A percentile compares a stretch with the other conserved stretches of the same genome.
phyloP scores from a whole-genome alignment of 2,888 invertebrate genomes.

The Microplitis deprimator region DNA sequence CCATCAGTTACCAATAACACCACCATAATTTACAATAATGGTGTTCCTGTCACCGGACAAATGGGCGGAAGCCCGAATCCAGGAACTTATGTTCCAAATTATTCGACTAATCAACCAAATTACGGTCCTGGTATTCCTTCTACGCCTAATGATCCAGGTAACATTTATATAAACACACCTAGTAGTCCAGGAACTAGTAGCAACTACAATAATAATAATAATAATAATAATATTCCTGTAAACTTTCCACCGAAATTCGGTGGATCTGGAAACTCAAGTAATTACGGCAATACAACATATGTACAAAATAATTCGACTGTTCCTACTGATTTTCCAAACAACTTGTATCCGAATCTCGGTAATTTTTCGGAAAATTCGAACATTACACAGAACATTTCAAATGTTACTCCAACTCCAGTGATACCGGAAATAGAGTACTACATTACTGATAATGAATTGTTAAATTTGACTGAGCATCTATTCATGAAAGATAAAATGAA shows the following conservation, averaged over 20 bases:
- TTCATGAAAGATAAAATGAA: slow-evolving; percentile 58
- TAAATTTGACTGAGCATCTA: slow-evolving; percentile 60
- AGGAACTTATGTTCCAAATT: slow-evolving; percentile 6
- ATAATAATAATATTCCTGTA: slow-evolving; percentile 17
- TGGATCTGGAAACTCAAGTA: not conserved
- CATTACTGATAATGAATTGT: slow-evolving; percentile 60
- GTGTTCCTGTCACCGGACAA: slow-evolving; percentile 24
- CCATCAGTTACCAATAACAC: slow-evolving; percentile 43
- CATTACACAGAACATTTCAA: slow-evolving; percentile 22
- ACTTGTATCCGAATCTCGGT: slow-evolving; percentile 9
- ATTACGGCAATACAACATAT: no score
- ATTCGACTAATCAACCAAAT: not conserved
- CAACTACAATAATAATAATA: slow-evolving; percentile 1
- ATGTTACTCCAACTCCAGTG: not conserved
- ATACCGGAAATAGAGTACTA: slow-evolving; percentile 39
- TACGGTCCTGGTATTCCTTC: not conserved
- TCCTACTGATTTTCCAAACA: not conserved
- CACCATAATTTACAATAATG: slow-evolving; percentile 58
- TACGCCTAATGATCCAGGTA: slow-evolving; percentile 6
- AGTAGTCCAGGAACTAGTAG: slow-evolving; percentile 21
- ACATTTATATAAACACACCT: slow-evolving; percentile 15
- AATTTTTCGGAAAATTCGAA: not conserved
- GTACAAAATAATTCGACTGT: not conserved
- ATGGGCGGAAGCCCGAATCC: not conserved
- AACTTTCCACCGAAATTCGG: not conserved